Conservation (phyloP, 1,140 invertebrate genomes). For the Musca domestica region DNA sequence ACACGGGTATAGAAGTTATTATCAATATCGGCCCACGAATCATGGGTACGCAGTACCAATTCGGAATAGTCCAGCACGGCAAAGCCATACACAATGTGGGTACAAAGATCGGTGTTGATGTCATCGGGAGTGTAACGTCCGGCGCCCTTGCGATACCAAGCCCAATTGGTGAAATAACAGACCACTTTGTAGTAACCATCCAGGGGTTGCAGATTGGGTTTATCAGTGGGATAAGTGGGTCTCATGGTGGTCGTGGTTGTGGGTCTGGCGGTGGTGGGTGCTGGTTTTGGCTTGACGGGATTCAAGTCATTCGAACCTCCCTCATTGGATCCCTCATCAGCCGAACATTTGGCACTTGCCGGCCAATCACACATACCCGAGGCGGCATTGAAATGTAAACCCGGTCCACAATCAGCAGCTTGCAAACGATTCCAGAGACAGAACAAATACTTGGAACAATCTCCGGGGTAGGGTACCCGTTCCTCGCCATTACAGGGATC, state of each 20-base stretch:
- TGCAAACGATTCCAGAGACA: constrained; percentile 77
- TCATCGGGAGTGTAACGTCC: constrained; percentile 82
- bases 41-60: constrained; percentile 75
- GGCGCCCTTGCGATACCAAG: constrained; percentile 80
- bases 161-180: constrained; percentile 94
- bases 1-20: constrained; percentile 84
- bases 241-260: constrained; percentile 32
- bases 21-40: constrained; percentile 86
- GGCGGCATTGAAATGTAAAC: constrained; percentile 73
- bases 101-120: constrained; percentile 82
- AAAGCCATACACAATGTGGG: constrained; percentile 90
- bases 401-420: constrained; percentile 68
- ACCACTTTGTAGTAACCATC: constrained; percentile 71
- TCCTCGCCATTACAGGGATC: constrained; percentile 64
- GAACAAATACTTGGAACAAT: constrained; percentile 72
- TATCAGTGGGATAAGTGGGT: constrained; percentile 47
- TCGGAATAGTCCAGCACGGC: constrained; percentile 79
- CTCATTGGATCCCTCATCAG: constrained; percentile 3
- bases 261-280: constrained; percentile 29
- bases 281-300: constrained; percentile 22
- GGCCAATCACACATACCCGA: constrained; percentile 78
- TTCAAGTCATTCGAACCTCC: constrained; percentile 28
- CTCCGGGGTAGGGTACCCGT: constrained; percentile 63
- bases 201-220: constrained; percentile 52
- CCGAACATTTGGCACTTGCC: constrained; percentile 62